Conservation (phyloP, 2,888 invertebrate species). For the Cryptosula pallasiana region DNA sequence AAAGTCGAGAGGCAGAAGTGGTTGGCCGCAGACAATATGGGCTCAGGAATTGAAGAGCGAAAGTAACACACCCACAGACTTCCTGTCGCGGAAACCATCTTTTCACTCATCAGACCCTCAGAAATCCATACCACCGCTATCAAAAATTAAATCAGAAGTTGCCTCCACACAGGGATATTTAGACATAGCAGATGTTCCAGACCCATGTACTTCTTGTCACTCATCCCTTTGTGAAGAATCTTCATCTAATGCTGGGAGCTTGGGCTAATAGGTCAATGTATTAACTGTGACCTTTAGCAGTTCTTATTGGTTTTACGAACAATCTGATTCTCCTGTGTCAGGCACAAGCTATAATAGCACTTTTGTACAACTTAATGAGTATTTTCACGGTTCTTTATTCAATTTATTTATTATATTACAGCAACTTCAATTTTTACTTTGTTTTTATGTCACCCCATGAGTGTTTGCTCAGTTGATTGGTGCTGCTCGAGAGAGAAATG, state of each 20-base stretch:
- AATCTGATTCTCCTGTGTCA: too few species aligned
- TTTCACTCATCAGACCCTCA: background rate
- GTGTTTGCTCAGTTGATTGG: too few species aligned
- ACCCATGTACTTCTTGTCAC: background rate
- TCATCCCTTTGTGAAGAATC: slow-evolving; percentile 13
- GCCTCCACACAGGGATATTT: background rate
- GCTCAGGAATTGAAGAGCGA: slow-evolving; percentile 61
- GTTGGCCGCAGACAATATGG: slow-evolving; percentile 97
- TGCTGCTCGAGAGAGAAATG: too few species aligned
- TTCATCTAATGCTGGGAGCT: background rate
- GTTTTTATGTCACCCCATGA: too few species aligned
- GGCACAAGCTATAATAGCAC: too few species aligned
- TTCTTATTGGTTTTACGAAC: too few species aligned
- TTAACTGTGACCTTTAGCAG: too few species aligned
- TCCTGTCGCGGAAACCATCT: background rate
- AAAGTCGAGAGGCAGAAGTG: slow-evolving; percentile 75
- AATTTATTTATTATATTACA: too few species aligned
- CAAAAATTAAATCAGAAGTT: background rate
- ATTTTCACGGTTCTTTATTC: too few species aligned
- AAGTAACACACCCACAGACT: background rate
- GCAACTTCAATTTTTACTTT: too few species aligned
- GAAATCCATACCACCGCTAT: background rate
- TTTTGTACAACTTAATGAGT: too few species aligned
- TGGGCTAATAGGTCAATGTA: background rate
- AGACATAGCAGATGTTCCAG: background rate